phyloP scores from a whole-genome alignment of 30 jellyfish, hydroid and myxozoan species.

The Turritopsis dohrnii region DNA sequence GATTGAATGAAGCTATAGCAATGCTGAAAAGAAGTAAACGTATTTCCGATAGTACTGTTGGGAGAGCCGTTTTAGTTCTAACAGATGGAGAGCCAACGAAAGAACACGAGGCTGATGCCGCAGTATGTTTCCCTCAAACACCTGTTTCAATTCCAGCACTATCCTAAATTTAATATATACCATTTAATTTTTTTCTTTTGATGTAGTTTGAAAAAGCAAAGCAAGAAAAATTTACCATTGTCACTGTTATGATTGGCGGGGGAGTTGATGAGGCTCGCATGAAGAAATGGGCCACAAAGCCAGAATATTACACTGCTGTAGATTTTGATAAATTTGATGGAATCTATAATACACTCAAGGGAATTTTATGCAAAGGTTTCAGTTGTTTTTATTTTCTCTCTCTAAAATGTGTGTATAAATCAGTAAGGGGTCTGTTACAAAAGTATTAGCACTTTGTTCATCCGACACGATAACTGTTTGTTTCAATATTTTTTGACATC shows the following conservation, averaged over 20 bases:
- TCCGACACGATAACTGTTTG: no score
- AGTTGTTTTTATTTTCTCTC: no score
- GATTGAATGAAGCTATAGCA: not conserved
- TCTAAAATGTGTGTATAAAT: no score
- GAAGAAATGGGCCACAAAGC: slow-evolving; percentile 52
- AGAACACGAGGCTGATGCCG: not conserved
- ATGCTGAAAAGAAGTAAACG: slow-evolving; percentile 6
- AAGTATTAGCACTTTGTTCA: no score
- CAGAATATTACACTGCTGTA: slow-evolving; percentile 24
- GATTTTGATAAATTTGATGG: slow-evolving; percentile 26
- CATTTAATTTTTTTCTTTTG: no score
- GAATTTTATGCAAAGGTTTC: slow-evolving; percentile 48
- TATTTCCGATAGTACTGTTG: not conserved
- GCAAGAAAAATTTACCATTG: slow-evolving; percentile 36
- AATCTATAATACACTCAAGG: slow-evolving; percentile 23
- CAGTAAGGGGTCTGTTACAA: no score
- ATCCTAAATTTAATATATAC: no score
- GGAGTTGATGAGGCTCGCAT: slow-evolving; percentile 24
- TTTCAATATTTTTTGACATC: no score
- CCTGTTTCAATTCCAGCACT: no score
- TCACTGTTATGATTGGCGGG: slow-evolving; percentile 54
- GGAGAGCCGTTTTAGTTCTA: not conserved
- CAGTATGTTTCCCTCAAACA: no score
- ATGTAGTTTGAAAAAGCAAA: slow-evolving; percentile 13
- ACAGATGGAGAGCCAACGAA: slow-evolving; percentile 15